Evolutionary conservation across 2,113 vertebrate species (phyloP), one percentile per base, ranked within the genome.

Genomic region (Syngnathoides biaculeatus): DNA sequence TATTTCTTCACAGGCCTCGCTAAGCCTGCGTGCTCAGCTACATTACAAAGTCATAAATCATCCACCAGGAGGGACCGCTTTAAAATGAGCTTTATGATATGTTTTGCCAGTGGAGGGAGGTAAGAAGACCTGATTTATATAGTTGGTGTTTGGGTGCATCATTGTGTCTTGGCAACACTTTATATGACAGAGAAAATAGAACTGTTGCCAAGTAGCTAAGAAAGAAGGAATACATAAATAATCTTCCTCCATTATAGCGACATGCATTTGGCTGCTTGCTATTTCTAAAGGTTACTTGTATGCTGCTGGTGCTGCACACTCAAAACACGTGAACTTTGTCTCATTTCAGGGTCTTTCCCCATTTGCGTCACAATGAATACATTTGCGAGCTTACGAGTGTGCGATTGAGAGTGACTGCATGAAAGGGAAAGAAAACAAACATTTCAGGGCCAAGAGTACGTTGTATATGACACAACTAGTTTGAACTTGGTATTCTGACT

Each of bases 301-400:
- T 65, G 19, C 47, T 69, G 8, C 13, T 27, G 61, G 42, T 50
- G 19, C n/a, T 57, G 17, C n/a, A 69, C 39, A 64, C 68, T 68
- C 55, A 67, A 27, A 53, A 57, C 39, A 26, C 39, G 26, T 35
- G 39, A 72, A 38, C 50, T 0, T 10, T 69, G 60, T 58, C 55
- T 64, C 6, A 50, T 56, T 20, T 3, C n/a, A 19, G 61, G 56
- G 57, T 26, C 52, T 26, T 69, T 20, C 20, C 56, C 57, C 10
- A 20, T 38, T 47, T 40, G 39, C 62, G 42, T 43, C 39, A 52
- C 55, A 59, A 35, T 47, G 61, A 48, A 42, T 11, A 35, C 3
- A n/a, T 17, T 39, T n/a, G n/a, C n/a, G n/a, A n/a, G n/a, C n/a
- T n/a, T n/a, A n/a, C 55, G 17, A 52, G 30, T 60, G 24, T 55